Conservation (phyloP, 2,888 invertebrate species). For the Apamea sordens region DNA sequence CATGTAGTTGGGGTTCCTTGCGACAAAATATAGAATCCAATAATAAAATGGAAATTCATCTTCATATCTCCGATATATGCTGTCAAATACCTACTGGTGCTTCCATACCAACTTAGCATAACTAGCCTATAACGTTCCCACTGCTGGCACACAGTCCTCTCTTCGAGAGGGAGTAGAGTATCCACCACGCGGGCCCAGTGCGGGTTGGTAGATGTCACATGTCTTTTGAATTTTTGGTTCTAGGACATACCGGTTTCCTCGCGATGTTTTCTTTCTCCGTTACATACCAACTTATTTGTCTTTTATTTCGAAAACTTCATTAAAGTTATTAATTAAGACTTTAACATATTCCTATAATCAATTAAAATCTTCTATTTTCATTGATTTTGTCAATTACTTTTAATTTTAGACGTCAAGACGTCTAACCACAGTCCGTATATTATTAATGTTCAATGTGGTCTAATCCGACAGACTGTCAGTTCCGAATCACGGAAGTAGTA, state of each 20-base stretch:
- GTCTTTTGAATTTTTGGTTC: background rate
- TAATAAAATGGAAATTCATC: background rate
- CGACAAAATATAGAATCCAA: background rate
- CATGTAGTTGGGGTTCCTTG: background rate
- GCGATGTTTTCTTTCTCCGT: background rate
- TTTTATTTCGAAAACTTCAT: background rate
- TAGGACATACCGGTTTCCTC: background rate
- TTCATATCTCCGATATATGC: background rate
- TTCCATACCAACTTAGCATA: background rate
- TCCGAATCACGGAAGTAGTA: conserved; percentile 73
- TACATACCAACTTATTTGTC: background rate
- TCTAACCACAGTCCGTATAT: conserved; percentile 51
- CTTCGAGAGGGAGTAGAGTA: background rate
- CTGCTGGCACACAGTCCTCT: background rate
- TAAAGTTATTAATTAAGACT: background rate
- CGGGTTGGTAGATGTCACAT: background rate
- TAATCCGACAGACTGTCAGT: conserved; percentile 74
- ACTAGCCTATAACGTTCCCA: background rate
- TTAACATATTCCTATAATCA: conserved; percentile 4
- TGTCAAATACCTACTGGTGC: background rate
- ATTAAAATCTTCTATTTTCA: conserved; percentile 36
- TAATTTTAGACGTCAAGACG: conserved; percentile 56
- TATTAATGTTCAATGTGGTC: conserved; percentile 55
- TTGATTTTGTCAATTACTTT: conserved; percentile 58
- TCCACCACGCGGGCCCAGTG: background rate